Percentiles rank a stretch among this genome's conserved stretches.
phyloP scores from a whole-genome alignment of 1,140 invertebrate genomes.

The Penaeus vannamei region DNA sequence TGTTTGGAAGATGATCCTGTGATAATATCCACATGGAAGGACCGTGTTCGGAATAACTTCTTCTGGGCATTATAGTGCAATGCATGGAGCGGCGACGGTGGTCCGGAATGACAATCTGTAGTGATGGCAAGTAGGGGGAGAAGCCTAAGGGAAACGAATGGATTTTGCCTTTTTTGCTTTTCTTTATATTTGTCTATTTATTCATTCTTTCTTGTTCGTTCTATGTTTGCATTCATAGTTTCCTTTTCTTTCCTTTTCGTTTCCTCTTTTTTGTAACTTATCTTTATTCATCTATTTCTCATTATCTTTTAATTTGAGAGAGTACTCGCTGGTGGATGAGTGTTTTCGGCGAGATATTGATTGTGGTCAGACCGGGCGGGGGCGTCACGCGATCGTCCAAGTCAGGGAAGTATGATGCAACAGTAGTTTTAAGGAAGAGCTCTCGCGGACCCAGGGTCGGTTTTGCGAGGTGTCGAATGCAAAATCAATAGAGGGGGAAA shows the following conservation, averaged over 20 bases:
- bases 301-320: not conserved
- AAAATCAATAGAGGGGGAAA: no score
- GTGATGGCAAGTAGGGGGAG: not conserved
- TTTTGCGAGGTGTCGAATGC: no score
- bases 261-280: not conserved
- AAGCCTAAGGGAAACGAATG: not conserved
- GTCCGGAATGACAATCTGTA: constrained; percentile 39
- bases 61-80: constrained; percentile 35
- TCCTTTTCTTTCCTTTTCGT: not conserved
- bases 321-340: no score
- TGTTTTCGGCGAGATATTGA: no score
- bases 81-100: constrained; percentile 35
- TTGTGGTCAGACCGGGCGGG: no score
- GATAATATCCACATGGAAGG: constrained; percentile 60
- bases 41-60: constrained; percentile 58
- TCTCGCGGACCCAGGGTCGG: no score
- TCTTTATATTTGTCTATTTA: not conserved
- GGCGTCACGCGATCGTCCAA: no score
- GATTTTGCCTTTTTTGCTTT: not conserved
- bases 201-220: not conserved
- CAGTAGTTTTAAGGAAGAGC: no score
- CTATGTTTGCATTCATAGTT: not conserved
- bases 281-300: not conserved
- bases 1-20: constrained; percentile 64
- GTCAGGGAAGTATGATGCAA: no score